phyloP scores from a whole-genome alignment of 2,113 vertebrate species.

The Nerophis lumbriciformis region DNA sequence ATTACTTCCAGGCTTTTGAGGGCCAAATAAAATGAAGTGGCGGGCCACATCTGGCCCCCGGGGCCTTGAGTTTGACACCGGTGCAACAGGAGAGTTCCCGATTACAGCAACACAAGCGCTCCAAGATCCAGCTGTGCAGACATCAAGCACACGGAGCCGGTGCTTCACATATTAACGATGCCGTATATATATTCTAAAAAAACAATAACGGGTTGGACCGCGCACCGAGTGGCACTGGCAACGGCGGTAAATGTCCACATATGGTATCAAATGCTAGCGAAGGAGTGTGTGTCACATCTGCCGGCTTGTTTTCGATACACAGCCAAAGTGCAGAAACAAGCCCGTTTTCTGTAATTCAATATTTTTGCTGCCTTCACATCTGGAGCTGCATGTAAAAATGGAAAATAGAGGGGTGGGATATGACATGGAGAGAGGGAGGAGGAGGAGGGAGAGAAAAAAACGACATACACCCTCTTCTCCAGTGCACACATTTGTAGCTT shows the following conservation, averaged over 20 bases:
- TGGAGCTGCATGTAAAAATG: slow-evolving; percentile 77
- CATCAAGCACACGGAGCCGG: background rate
- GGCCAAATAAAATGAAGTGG: too few relatives aligned
- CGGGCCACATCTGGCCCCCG: too few relatives aligned
- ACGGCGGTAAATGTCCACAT: slow-evolving; percentile 4
- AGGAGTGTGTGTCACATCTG: slow-evolving; percentile 37
- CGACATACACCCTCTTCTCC: slow-evolving; percentile 53
- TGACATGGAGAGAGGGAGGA: slow-evolving; percentile 61
- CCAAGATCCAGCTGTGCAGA: slow-evolving; percentile 1
- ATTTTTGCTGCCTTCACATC: slow-evolving; percentile 77
- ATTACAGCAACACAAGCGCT: slow-evolving; percentile 1
- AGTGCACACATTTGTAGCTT: slow-evolving; percentile 49
- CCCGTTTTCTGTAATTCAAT: slow-evolving; percentile 77
- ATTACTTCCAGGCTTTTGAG: too few relatives aligned
- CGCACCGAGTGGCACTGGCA: background rate
- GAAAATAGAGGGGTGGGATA: slow-evolving; percentile 74
- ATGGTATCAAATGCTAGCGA: slow-evolving; percentile 19
- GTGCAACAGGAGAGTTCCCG: background rate
- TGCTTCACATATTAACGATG: background rate
- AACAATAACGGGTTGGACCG: background rate
- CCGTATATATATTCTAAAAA: background rate
- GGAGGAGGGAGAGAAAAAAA: slow-evolving; percentile 56
- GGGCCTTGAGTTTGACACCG: too few relatives aligned
- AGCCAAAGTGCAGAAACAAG: slow-evolving; percentile 72
- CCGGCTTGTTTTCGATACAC: slow-evolving; percentile 71